A percentile compares a stretch with the other conserved stretches of the same genome.
Conservation (phyloP, 35 echinoderm and acorn worm species). For the Apostichopus parvimensis region DNA sequence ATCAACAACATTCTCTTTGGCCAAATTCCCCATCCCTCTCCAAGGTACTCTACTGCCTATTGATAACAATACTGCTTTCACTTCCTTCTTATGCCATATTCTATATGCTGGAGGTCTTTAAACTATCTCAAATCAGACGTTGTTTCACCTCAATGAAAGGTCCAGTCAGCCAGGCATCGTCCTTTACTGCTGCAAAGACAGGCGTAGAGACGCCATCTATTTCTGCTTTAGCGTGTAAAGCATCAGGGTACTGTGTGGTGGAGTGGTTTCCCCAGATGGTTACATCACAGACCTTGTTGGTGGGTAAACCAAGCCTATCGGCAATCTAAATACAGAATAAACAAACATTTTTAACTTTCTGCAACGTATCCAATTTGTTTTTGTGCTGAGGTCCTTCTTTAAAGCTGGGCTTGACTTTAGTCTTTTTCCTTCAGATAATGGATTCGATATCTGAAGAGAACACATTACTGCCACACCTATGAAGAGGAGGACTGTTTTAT, state of each 20-base stretch:
- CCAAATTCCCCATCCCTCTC: too few relatives aligned
- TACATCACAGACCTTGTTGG: conserved; percentile 73
- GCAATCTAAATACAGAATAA: conserved; percentile 69
- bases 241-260: conserved; percentile 95
- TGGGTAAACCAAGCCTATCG: conserved; percentile 56
- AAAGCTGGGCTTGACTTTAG: too few relatives aligned
- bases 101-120: background rate
- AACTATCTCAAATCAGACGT: background rate
- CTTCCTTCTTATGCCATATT: background rate
- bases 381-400: too few relatives aligned
- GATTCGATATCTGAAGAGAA: too few relatives aligned
- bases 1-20: too few relatives aligned
- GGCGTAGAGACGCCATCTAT: conserved; percentile 21
- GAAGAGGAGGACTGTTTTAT: too few relatives aligned
- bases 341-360: background rate
- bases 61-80: background rate
- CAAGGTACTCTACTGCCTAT: background rate
- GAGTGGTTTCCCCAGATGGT: conserved; percentile 99
- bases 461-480: too few relatives aligned
- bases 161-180: conserved; percentile 94
- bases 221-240: conserved; percentile 65
- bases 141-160: conserved; percentile 79
- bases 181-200: conserved; percentile 87
- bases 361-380: too few relatives aligned
- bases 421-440: too few relatives aligned